Base-by-base conservation (phyloP, 1,140 invertebrate species). In the Philopotamus ludificatus region DNA sequence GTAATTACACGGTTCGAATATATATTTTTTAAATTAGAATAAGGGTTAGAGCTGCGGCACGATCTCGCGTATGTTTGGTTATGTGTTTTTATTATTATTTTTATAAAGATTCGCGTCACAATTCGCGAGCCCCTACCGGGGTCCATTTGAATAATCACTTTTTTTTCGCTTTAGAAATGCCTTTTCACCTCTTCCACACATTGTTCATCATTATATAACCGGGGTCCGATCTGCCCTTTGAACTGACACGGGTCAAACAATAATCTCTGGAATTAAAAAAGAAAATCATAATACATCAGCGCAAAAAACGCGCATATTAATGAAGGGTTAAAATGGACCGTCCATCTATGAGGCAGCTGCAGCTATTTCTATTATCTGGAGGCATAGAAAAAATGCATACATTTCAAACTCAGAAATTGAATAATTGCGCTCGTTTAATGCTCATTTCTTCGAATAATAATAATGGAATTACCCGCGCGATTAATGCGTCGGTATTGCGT, bases 311-410 rank as follows among this genome's bases (percentile, higher is more conserved):
- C 57, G 22, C 54, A 57, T 57, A 34, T 57, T 57, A 57, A 57
- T 57, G 57, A 60, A 60, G 57, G 57, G 57, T 60, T 60, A 18
- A 60, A 60, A 60, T 60, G 57, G 57, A 60, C 57, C 57, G 57
- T 60, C 57, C 57, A 60, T 47, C 57, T 34, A n/a, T n/a, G n/a
- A n/a, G 39, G 57, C 57, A 60, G 57, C 57, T 60, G 57, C 57
- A 58, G 41, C 44, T 7, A 26, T 60, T 47, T 60, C 47, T 39
- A n/a, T n/a, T n/a, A n/a, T n/a, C n/a, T n/a, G n/a, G n/a, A n/a
- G n/a, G n/a, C n/a, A n/a, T n/a, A n/a, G n/a, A n/a, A n/a, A n/a
- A n/a, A n/a, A n/a, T n/a, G n/a, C n/a, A n/a, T n/a, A n/a, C n/a
- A n/a, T n/a, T n/a, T n/a, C n/a, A n/a, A n/a, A n/a, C n/a, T n/a